A percentile compares a stretch with the other conserved stretches of the same genome.
These are phyloP conservation scores for Platysteira castanea DNA, from an alignment of 2,113 vertebrate genomes.

Conservation along the genomic window DNA sequence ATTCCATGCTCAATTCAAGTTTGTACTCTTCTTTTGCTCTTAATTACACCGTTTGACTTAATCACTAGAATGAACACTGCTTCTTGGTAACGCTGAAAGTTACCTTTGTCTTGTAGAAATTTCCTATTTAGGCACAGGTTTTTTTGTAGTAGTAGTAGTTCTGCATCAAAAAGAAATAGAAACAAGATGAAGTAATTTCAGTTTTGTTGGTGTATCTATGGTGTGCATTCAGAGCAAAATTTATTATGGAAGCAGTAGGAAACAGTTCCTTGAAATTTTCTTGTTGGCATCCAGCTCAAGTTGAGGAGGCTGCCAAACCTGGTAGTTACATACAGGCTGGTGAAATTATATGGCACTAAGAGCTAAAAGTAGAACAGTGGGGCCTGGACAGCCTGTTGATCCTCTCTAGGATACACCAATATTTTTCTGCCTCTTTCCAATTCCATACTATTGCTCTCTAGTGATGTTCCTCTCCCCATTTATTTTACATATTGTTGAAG, in stretches of 20 bases:
- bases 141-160: background rate
- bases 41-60: background rate
- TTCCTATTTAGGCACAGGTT: background rate
- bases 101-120: background rate
- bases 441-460: background rate
- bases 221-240: background rate
- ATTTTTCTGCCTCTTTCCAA: background rate
- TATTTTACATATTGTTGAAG: background rate
- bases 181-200: background rate
- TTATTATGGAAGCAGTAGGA: background rate
- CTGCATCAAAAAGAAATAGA: background rate
- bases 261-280: background rate
- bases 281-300: background rate
- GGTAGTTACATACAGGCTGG: background rate
- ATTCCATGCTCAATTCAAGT: background rate
- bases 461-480: rapidly evolving
- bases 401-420: background rate
- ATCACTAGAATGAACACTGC: background rate
- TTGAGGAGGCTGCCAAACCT: background rate
- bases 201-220: background rate
- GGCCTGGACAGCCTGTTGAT: background rate
- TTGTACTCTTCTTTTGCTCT: background rate
- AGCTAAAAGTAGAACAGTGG: background rate
- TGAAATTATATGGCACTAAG: background rate
- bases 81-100: background rate